These are phyloP conservation scores for Cenopis cana DNA, from an alignment of 2,888 invertebrate genomes.

Conservation along the genomic window DNA sequence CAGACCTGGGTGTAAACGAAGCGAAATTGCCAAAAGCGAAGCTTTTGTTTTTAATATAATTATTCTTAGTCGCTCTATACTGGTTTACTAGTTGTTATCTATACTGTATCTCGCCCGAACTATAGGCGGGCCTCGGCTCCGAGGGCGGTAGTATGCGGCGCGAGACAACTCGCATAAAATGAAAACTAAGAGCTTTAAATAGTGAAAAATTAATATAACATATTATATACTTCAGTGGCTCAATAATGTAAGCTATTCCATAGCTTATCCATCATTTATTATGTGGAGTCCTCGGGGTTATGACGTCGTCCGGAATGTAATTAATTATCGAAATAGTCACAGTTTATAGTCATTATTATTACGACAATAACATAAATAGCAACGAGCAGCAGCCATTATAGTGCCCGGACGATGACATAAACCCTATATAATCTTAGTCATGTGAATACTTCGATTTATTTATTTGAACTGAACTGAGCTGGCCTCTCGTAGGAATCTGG, in stretches of 20 bases:
- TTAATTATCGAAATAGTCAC: constrained; percentile 54
- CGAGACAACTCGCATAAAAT: constrained; percentile 76
- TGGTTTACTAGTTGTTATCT: constrained; percentile 73
- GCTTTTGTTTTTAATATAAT: constrained; percentile 74
- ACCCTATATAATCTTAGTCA: constrained; percentile 44
- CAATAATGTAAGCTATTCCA: constrained; percentile 79
- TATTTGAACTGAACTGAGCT: constrained; percentile 54
- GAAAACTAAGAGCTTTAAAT: constrained; percentile 86
- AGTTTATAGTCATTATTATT: constrained; percentile 56
- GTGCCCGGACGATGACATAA: constrained; percentile 62
- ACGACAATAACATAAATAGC: constrained; percentile 61
- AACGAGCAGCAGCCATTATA: constrained; percentile 37
- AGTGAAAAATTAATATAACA: constrained; percentile 78
- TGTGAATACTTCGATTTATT: constrained; percentile 50
- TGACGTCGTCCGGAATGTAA: constrained; percentile 74
- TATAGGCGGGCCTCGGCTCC: constrained; percentile 36
- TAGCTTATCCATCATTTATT: constrained; percentile 76
- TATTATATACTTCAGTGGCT: constrained; percentile 82
- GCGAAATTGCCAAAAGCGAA: constrained; percentile 75
- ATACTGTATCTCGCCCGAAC: constrained; percentile 45
- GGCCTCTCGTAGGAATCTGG: constrained; percentile 59
- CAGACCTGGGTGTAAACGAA: constrained; percentile 62
- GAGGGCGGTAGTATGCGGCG: constrained; percentile 73
- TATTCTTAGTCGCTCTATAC: constrained; percentile 74
- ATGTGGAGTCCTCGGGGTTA: constrained; percentile 60